phyloP scores from a whole-genome alignment of 2,888 invertebrate species.

The Chironomus tentans region DNA sequence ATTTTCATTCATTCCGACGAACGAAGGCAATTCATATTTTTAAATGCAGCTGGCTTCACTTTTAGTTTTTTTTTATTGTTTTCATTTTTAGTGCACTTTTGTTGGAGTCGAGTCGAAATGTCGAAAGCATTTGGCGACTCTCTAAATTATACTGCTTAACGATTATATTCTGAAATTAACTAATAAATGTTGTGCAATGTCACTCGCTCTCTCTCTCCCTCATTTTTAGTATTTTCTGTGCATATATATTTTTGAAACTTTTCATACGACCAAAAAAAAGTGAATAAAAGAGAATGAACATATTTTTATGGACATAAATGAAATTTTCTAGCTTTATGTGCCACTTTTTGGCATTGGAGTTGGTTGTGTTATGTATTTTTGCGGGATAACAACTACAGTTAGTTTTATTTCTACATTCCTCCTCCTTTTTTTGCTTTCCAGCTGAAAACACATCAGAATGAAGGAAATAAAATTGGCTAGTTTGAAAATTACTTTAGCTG shows the following conservation, averaged over 20 bases:
- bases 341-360: neutral
- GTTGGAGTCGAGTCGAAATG: neutral
- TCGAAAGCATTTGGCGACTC: conserved; percentile 26
- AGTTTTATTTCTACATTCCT: too few species aligned
- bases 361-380: neutral
- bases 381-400: neutral
- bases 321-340: neutral
- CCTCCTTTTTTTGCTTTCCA: too few species aligned
- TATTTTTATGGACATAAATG: neutral
- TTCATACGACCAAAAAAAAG: neutral
- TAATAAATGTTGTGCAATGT: conserved; percentile 14
- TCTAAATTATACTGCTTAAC: conserved; percentile 21
- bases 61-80: neutral
- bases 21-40: neutral
- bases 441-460: too few species aligned
- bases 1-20: neutral
- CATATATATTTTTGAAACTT: neutral
- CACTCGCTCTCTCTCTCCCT: neutral
- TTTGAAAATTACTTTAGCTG: too few species aligned
- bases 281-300: neutral
- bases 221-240: neutral
- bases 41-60: neutral
- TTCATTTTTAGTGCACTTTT: neutral
- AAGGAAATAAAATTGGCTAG: too few species aligned
- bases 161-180: conserved; percentile 11